A percentile compares a stretch with the other conserved stretches of the same genome.
These are phyloP conservation scores for Aspidiotus rigidus DNA, from an alignment of 2,888 invertebrate species.

Conservation along the genomic window DNA sequence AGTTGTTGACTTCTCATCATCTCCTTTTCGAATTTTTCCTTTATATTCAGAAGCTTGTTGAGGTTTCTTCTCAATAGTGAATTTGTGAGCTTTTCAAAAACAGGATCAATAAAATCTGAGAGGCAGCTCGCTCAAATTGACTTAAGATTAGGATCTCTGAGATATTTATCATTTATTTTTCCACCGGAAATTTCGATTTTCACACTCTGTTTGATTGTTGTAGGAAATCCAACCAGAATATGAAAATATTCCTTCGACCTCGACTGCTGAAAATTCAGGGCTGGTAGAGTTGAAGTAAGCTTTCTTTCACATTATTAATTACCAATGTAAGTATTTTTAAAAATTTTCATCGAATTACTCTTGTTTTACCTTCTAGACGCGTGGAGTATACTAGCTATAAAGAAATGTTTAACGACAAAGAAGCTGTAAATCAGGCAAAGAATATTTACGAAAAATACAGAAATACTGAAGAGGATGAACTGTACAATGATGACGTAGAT, in stretches of 20 bases:
- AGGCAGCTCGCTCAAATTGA: too few species aligned
- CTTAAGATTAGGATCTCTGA: too few species aligned
- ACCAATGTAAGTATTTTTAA: not conserved
- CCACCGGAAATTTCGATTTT: too few species aligned
- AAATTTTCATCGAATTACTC: not conserved
- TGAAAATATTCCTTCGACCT: not conserved
- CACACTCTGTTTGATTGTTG: too few species aligned
- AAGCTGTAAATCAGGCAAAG: slow-evolving; percentile 2
- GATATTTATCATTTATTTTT: too few species aligned
- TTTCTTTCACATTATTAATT: slow-evolving; percentile 9
- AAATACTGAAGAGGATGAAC: slow-evolving; percentile 6
- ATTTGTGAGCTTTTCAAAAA: too few species aligned
- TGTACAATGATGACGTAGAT: slow-evolving; percentile 19
- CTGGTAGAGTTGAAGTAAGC: slow-evolving; percentile 19
- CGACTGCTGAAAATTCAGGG: too few species aligned
- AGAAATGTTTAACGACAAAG: slow-evolving; percentile 24
- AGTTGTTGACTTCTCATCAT: too few species aligned
- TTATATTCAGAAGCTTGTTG: too few species aligned
- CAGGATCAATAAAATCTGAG: too few species aligned
- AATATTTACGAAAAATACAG: slow-evolving; percentile 18
- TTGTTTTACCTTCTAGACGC: not conserved
- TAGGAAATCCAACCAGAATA: not conserved
- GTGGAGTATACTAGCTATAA: slow-evolving; percentile 10
- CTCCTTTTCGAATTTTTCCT: too few species aligned
- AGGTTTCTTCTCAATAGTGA: too few species aligned